Evolutionary conservation across 2,888 invertebrate genomes (phyloP).

Genomic region (Erpobdella octoculata): DNA sequence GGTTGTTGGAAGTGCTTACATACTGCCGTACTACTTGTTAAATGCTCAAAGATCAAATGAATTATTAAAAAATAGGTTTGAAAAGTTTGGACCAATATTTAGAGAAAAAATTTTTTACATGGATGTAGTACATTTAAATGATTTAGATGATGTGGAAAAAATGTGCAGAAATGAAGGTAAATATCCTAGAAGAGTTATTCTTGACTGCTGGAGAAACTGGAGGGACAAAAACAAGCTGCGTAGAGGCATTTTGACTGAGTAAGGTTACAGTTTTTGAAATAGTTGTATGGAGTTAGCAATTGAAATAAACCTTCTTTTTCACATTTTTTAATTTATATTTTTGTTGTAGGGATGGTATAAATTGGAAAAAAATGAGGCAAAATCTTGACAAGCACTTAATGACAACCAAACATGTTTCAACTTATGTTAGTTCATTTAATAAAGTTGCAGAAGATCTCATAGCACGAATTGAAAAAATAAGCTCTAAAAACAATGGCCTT

Average conservation of each 20-base stretch:
- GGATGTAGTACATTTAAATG: conserved; percentile 9
- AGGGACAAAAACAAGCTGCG: conserved; percentile 10
- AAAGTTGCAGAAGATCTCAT: conserved; percentile 30
- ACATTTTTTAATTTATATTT: background rate
- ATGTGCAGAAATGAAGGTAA: conserved; percentile 21
- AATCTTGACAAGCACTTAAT: conserved; percentile 27
- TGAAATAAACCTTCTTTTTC: background rate
- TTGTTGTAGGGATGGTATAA: conserved; percentile 25
- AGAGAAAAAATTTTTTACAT: background rate
- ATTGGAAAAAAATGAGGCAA: conserved; percentile 29
- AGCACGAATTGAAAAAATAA: background rate
- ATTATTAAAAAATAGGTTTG: background rate
- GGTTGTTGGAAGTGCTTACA: background rate
- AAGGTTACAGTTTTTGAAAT: background rate
- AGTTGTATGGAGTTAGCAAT: background rate
- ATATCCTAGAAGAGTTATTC: conserved; percentile 23
- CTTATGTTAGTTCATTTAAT: conserved; percentile 28
- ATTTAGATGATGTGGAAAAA: conserved; percentile 23
- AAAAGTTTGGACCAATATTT: conserved; percentile 22
- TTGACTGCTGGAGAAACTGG: conserved; percentile 25
- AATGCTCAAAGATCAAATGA: background rate
- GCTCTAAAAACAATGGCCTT: conserved; percentile 1
- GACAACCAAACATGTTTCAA: conserved; percentile 26
- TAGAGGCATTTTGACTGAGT: conserved; percentile 29
- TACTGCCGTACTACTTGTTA: background rate